A percentile compares a stretch with the other conserved stretches of the same genome.
Conservation (phyloP, 2,888 invertebrate species). For the Escarpia spicata region DNA sequence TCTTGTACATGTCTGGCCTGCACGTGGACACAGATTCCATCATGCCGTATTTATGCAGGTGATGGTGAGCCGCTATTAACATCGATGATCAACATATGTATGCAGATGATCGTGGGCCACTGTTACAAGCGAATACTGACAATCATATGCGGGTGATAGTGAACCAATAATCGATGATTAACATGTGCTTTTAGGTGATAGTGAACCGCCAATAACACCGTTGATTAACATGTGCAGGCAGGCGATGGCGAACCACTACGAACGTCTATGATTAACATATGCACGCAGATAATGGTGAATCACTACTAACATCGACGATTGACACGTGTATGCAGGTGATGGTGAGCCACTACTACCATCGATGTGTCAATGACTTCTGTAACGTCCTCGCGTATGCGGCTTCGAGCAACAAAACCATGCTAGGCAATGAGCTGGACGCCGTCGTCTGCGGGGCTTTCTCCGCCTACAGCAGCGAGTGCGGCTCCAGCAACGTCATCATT, state of each 20-base stretch:
- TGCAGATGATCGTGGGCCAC: too few relatives aligned
- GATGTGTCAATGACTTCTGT: conserved; percentile 84
- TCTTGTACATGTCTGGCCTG: too few relatives aligned
- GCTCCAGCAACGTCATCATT: conserved; percentile 65
- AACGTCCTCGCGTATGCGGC: conserved; percentile 43
- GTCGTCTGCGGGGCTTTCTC: conserved; percentile 72
- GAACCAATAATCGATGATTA: too few relatives aligned
- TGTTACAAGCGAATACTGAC: too few relatives aligned
- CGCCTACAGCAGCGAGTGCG: conserved; percentile 80
- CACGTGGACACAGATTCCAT: not conserved
- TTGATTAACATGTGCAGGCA: too few relatives aligned
- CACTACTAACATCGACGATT: too few relatives aligned
- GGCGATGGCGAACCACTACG: too few relatives aligned
- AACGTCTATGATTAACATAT: too few relatives aligned
- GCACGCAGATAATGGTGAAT: too few relatives aligned
- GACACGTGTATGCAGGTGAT: conserved; percentile 34
- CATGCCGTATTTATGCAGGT: conserved; percentile 32
- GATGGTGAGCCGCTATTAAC: conserved; percentile 38
- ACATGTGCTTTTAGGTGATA: too few relatives aligned
- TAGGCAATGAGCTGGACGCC: conserved; percentile 22
- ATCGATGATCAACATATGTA: conserved; percentile 66
- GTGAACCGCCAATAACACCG: too few relatives aligned
- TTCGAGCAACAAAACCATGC: not conserved
- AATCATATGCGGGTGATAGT: too few relatives aligned
- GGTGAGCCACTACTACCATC: conserved; percentile 40